Evolutionary conservation across 2,888 invertebrate species (phyloP).

Genomic region (Apodemia hepburni): DNA sequence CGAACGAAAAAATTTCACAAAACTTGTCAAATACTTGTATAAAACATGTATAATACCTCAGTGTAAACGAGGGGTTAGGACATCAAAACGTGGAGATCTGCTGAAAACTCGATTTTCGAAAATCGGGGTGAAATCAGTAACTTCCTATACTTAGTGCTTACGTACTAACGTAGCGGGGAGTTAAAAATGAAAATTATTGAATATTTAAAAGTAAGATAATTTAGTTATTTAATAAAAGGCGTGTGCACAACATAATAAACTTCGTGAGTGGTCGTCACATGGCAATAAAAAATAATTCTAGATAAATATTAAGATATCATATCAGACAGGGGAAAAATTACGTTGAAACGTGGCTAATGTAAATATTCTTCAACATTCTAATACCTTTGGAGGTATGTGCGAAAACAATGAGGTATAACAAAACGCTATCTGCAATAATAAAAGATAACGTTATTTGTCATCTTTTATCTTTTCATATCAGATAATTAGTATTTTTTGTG

Average conservation of each 20-base stretch:
- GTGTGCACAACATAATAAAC: neutral
- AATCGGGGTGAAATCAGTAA: too few species aligned
- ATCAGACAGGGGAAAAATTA: constrained; percentile 4
- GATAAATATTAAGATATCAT: constrained; percentile 8
- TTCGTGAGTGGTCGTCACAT: constrained; percentile 8
- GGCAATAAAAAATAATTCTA: neutral
- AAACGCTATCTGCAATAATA: constrained; percentile 3
- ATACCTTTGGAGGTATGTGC: constrained; percentile 18
- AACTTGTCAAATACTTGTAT: too few species aligned
- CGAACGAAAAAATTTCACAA: too few species aligned
- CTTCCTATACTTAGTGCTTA: too few species aligned
- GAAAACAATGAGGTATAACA: constrained; percentile 12
- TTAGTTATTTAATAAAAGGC: neutral
- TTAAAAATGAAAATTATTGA: too few species aligned
- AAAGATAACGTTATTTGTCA: constrained; percentile 13
- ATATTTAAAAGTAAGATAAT: too few species aligned
- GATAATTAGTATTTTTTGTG: constrained; percentile 1
- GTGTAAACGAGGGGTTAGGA: too few species aligned
- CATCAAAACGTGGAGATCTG: too few species aligned
- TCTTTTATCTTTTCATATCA: constrained; percentile 12
- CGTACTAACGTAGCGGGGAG: too few species aligned
- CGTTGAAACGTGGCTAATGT: neutral
- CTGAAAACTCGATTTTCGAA: too few species aligned
- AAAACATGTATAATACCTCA: too few species aligned
- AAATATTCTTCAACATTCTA: neutral